These are phyloP conservation scores for Lomographa bimaculata DNA, from an alignment of 2,888 invertebrate species.

Conservation along the genomic window DNA sequence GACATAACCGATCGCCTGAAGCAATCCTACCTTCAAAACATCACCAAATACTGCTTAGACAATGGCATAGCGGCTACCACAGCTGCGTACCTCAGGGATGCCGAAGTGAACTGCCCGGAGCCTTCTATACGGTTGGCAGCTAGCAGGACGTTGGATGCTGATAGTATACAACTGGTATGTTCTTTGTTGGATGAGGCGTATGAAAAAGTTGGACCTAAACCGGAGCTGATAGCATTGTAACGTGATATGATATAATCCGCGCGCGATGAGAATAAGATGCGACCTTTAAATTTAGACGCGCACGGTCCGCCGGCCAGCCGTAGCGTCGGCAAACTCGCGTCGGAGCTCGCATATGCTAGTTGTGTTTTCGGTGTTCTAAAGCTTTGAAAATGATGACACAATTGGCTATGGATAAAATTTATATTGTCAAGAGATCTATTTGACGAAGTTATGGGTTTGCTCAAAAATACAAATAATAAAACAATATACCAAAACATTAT, in stretches of 20 bases:
- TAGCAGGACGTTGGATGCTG: constrained; percentile 85
- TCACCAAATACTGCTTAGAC: constrained; percentile 86
- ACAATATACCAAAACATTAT: no score
- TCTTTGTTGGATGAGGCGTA: constrained; percentile 68
- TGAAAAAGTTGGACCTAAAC: constrained; percentile 61
- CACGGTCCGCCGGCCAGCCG: no score
- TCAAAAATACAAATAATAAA: no score
- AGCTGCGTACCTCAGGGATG: constrained; percentile 87
- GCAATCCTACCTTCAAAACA: constrained; percentile 81
- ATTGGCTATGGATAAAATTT: no score
- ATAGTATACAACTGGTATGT: constrained; percentile 81
- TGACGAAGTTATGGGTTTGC: no score
- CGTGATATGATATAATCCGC: not conserved
- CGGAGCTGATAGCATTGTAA: constrained; percentile 48
- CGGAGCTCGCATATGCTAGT: no score
- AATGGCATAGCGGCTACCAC: constrained; percentile 87
- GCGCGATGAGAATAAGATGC: no score
- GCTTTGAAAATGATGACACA: no score
- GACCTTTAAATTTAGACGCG: no score
- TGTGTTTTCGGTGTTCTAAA: no score
- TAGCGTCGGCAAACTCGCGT: no score
- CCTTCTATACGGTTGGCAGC: constrained; percentile 90
- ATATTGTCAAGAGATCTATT: no score
- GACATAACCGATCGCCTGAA: constrained; percentile 73
- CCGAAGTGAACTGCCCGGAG: constrained; percentile 85